Evolutionary conservation across 2,797 vertebrate genomes (phyloP).

Genomic region (Ctenopoma kingsleyae): DNA sequence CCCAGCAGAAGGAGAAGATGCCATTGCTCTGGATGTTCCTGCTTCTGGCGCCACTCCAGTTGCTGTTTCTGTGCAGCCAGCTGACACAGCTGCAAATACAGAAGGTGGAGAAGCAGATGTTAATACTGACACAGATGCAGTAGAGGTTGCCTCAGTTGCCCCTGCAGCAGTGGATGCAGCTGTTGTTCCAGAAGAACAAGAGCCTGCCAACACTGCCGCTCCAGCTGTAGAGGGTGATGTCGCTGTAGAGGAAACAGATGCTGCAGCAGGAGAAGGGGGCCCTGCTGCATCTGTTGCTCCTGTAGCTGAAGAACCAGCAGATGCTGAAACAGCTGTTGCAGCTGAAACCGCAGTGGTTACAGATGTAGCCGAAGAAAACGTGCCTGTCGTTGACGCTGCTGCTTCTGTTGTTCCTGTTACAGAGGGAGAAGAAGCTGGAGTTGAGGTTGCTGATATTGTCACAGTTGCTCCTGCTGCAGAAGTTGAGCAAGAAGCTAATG

Average conservation of each 20-base stretch:
- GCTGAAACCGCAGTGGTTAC: conserved; percentile 40
- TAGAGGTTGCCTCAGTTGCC: conserved; percentile 46
- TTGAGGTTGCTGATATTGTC: conserved; percentile 36
- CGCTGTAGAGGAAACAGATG: conserved; percentile 19
- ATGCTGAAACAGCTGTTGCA: conserved; percentile 20
- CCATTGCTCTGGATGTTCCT: conserved; percentile 60
- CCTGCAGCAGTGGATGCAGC: conserved; percentile 56
- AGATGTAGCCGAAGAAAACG: conserved; percentile 46
- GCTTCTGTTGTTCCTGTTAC: conserved; percentile 63
- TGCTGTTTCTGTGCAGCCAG: conserved; percentile 44
- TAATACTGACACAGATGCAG: conserved; percentile 36
- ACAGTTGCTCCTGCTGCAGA: conserved; percentile 57
- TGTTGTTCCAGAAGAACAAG: conserved; percentile 45
- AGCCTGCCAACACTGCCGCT: conserved; percentile 2
- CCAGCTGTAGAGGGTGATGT: conserved; percentile 32
- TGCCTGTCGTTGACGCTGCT: conserved; percentile 32
- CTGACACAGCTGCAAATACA: conserved; percentile 27
- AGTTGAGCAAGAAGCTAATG: conserved; percentile 44
- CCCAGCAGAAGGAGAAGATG: conserved; percentile 58
- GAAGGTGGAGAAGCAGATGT: conserved; percentile 44
- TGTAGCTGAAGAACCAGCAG: conserved; percentile 40
- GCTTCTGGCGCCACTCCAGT: conserved; percentile 53
- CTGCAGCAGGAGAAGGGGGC: conserved; percentile 31
- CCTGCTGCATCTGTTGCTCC: conserved; percentile 27
- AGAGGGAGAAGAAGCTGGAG: conserved; percentile 56